Evolutionary conservation across 2,113 vertebrate genomes (phyloP).

Genomic region (Dolichotis patagonum): DNA sequence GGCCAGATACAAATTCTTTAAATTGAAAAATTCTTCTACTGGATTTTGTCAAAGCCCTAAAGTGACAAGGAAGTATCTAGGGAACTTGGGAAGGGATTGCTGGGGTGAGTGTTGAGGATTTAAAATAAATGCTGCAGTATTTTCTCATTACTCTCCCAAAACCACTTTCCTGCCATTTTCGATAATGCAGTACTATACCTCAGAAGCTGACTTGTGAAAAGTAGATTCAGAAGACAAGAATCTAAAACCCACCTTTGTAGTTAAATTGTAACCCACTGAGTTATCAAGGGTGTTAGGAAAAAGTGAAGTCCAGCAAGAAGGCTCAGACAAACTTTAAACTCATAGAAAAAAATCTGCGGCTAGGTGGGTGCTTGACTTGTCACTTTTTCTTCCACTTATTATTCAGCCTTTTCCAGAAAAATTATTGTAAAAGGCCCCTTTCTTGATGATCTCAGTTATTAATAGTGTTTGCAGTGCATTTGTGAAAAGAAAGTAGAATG

Average conservation of each 20-base stretch:
- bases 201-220: not conserved
- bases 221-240: not conserved
- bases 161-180: not conserved
- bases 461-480: not conserved
- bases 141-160: not conserved
- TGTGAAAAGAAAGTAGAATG: not conserved
- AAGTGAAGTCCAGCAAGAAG: slow-evolving; percentile 14
- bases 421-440: not conserved
- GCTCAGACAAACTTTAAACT: not conserved
- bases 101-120: not conserved
- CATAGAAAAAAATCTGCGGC: not conserved
- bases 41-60: not conserved
- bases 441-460: not conserved
- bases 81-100: not conserved
- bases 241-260: not conserved
- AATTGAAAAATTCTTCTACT: not conserved
- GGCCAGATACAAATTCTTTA: not conserved
- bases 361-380: not conserved
- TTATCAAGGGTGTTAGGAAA: not conserved
- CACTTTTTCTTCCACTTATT: slow-evolving; percentile 8
- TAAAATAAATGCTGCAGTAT: not conserved
- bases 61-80: not conserved
- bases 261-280: not conserved
- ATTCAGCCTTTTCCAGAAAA: not conserved
- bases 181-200: not conserved